Base-by-base conservation (phyloP, 2,888 invertebrate species). In the Morinoia aosen region DNA sequence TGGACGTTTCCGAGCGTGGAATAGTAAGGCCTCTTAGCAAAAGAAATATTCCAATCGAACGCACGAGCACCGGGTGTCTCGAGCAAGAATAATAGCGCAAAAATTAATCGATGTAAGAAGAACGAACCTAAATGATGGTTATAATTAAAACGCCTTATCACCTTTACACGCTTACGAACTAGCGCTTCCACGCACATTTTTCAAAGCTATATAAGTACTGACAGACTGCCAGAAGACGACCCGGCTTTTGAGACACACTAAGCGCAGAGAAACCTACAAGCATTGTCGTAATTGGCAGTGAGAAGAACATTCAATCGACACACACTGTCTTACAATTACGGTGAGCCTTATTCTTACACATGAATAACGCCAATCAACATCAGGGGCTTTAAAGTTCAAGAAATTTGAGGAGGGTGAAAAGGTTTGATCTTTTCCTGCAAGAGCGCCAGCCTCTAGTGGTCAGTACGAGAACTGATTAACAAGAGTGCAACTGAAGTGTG, bases 231-330 rank as follows among this genome's bases (percentile, higher is more conserved):
- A 76, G 76, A 76, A 16, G 25, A 76, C 19, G 76, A 76, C 76
- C 76, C 25, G 25, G 76, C 76, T 33, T 33, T 76, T 8, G 76
- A 16, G 25, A 25, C 64, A 64, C 76, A 76, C 76, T 76, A 76
- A 16, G 76, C 76, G 76, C 33, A 16, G 76, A 76, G 76, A 76
- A 76, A 76, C 25, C 76, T 76, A 76, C 90, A 90, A 57, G 93
- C 93, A 93, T 93, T 93, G 93, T 93, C 93, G 93, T 33, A 56
- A 57, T 56, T 93, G 93, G 93, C 93, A 93, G 93, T 93, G 93
- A 93, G 56, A 57, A 57, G 57, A 56, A 57, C 93, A 93, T 93
- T 57, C 57, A 93, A 57, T 57, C 56, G 56, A 40, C 48, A 93
- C 93, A 57, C 93, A 48, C 90, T 90, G 48, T 93, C 56, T 93